A percentile compares a stretch with the other conserved stretches of the same genome.
phyloP scores from a whole-genome alignment of 2,888 invertebrate genomes.

The Erebia ligea region DNA sequence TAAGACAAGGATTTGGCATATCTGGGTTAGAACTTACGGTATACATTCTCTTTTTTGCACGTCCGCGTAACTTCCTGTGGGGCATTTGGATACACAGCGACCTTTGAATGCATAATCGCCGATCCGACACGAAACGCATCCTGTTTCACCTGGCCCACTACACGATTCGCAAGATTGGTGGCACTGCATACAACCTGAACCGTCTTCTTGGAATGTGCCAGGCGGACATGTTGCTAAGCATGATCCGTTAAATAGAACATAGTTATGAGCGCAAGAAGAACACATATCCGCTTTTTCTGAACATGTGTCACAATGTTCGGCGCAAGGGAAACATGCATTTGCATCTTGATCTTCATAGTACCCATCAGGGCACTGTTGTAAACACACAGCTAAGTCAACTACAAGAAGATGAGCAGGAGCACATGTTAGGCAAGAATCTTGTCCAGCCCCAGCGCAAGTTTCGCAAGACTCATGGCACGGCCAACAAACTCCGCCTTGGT shows the following conservation, averaged over 20 bases:
- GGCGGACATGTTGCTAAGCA: conserved; percentile 93
- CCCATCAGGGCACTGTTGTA: conserved; percentile 94
- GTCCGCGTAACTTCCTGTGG: conserved; percentile 88
- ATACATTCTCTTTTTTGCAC: conserved; percentile 90
- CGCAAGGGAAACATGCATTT: conserved; percentile 93
- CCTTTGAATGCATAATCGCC: conserved; percentile 89
- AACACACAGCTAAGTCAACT: conserved; percentile 92
- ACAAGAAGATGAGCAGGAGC: conserved; percentile 92
- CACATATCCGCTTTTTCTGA: conserved; percentile 93
- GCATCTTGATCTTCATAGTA: conserved; percentile 92
- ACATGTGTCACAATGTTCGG: conserved; percentile 93
- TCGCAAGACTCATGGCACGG: conserved; percentile 95
- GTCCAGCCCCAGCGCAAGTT: conserved; percentile 93
- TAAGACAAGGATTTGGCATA: conserved; percentile 34
- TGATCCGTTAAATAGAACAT: conserved; percentile 92
- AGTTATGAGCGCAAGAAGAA: conserved; percentile 93
- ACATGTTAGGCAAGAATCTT: conserved; percentile 93
- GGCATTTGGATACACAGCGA: conserved; percentile 88
- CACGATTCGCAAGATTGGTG: conserved; percentile 92
- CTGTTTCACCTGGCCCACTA: conserved; percentile 89
- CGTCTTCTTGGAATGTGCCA: conserved; percentile 93
- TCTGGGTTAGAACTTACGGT: conserved; percentile 64
- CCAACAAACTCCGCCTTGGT: conserved; percentile 91
- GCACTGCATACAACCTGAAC: conserved; percentile 91
- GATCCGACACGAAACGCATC: conserved; percentile 91